Conservation (phyloP, 2,113 vertebrate genomes). For the Phylloscopus trochiloides region DNA sequence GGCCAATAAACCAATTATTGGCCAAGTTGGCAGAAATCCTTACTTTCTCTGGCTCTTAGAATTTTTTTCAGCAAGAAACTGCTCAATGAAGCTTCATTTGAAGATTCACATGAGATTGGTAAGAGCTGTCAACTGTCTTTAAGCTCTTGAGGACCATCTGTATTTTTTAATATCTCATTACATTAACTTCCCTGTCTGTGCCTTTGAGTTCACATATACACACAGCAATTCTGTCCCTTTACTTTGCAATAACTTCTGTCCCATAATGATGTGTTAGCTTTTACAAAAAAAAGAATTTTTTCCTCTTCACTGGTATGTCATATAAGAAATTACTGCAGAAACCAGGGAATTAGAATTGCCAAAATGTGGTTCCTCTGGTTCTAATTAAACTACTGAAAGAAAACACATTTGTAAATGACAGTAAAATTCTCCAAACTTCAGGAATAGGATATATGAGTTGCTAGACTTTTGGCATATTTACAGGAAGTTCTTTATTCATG, state of each 20-base stretch:
- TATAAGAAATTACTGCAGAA: not conserved
- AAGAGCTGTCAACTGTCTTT: not conserved
- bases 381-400: not conserved
- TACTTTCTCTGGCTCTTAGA: not conserved
- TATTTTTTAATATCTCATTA: not conserved
- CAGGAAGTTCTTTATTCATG: not conserved
- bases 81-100: not conserved
- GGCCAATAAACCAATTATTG: not conserved
- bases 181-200: not conserved
- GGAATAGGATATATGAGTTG: not conserved
- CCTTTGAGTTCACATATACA: not conserved
- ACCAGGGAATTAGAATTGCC: not conserved
- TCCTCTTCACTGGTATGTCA: not conserved
- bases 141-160: not conserved
- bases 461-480: not conserved
- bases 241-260: not conserved
- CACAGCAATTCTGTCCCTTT: not conserved
- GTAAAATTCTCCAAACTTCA: not conserved
- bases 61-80: not conserved
- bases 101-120: not conserved
- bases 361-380: not conserved
- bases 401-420: not conserved
- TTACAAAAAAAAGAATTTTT: not conserved
- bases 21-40: not conserved
- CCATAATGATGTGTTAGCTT: not conserved